Evolutionary conservation across 92 coral and sea anemone genomes (phyloP), one percentile per base, ranked within the genome.

Genomic region (Bergia puertoricense): DNA sequence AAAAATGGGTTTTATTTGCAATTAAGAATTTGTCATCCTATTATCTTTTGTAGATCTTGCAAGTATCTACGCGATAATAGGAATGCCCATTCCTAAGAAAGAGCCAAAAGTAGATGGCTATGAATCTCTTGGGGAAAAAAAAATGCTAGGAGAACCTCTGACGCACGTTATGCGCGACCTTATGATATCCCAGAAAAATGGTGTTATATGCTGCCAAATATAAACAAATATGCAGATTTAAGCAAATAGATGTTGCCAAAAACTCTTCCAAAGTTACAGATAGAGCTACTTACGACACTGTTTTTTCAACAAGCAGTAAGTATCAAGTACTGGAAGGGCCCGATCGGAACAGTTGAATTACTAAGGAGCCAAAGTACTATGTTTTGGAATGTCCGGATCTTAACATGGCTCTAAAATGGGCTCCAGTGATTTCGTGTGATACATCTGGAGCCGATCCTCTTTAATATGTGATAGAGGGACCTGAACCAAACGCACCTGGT

Each of bases 291-390:
- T 0, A 13, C 36, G 50, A 82, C 1, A 8, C 4, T 2, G 38
- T 18, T 38, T 4, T 18, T 3, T 8, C 86, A 22, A 41, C 6
- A 13, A 84, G 72, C 18, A 67, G 20, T 13, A n/a, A 69, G 22
- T 84, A 84, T 36, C 36, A 69, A 16, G 79, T 84, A 8, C 72
- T 84, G 57, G 87, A 84, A 46, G 79, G 87, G 44, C 87, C 87
- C 15, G 79, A 84, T 14, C 87, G 79, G 14, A 71, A 84, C 87
- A 38, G 6, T 5, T 18, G 2, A 44, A 67, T 8, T 1, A 0
- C 42, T 50, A 71, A 40, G 41, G 87, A 84, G 15, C 87, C 87
- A 1, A 45, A 43, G 14, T 84, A 84, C 38, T 40, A 84, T 22
- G 77, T 73, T 46, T 20, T 84, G 37, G 87, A 84, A 46, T 10